Percentiles rank a stretch among this genome's conserved stretches.
phyloP scores from a whole-genome alignment of 2,797 vertebrate genomes.

The Labeo calbasu region DNA sequence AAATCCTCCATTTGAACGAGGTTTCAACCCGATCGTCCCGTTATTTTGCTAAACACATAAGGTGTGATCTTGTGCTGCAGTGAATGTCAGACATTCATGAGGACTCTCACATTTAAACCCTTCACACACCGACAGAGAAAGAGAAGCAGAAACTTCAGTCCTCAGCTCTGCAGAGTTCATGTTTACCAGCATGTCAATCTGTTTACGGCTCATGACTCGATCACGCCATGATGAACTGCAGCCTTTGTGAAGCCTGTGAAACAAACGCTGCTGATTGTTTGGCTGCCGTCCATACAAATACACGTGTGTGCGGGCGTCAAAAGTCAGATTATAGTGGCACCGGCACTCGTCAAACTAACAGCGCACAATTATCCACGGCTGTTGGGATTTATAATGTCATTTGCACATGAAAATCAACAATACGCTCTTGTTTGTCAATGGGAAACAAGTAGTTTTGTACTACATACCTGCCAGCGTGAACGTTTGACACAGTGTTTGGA shows the following conservation, averaged over 20 bases:
- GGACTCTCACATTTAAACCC: conserved; percentile 45
- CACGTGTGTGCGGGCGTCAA: conserved; percentile 1
- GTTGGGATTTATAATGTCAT: conserved; percentile 22
- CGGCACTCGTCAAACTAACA: not conserved
- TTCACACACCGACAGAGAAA: conserved; percentile 2
- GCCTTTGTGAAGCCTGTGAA: conserved; percentile 28
- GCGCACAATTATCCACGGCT: not conserved
- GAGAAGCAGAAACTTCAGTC: not conserved
- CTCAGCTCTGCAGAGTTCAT: conserved; percentile 44
- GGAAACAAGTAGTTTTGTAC: not conserved
- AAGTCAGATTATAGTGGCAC: not conserved
- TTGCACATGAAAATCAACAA: not conserved
- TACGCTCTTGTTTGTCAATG: not conserved
- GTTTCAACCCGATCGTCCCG: conserved; percentile 5
- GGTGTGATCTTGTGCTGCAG: conserved; percentile 51
- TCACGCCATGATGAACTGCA: conserved; percentile 23
- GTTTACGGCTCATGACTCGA: conserved; percentile 37
- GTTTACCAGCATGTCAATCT: conserved; percentile 56
- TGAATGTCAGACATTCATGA: conserved; percentile 60
- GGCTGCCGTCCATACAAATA: not conserved
- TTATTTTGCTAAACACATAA: conserved; percentile 32
- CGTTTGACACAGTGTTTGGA: not conserved
- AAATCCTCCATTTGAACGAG: not conserved
- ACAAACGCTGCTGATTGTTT: conserved; percentile 38
- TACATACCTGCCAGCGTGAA: not conserved